Evolutionary conservation across 2,797 vertebrate genomes (phyloP).

Genomic region (Pachyuromys duprasi): DNA sequence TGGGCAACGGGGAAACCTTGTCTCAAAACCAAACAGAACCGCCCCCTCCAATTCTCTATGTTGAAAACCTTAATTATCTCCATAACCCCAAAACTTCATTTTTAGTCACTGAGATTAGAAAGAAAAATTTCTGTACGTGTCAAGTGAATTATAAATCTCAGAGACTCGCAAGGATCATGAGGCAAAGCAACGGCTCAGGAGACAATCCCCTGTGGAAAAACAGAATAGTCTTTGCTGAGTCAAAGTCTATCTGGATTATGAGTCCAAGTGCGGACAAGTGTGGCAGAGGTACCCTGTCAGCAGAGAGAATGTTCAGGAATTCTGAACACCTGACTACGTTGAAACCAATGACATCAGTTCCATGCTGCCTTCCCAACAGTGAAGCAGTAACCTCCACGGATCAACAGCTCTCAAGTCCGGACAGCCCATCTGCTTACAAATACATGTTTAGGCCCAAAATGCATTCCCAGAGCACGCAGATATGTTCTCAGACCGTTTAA

Average conservation of each 20-base stretch:
- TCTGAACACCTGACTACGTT: not conserved
- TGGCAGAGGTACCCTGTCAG: not conserved
- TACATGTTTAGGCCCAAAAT: not conserved
- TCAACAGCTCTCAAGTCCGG: not conserved
- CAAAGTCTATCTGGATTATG: conserved; percentile 3
- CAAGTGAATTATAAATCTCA: not conserved
- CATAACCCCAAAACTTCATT: conserved; percentile 27
- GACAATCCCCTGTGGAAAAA: not conserved
- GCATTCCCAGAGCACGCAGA: not conserved
- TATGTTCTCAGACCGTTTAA: not conserved
- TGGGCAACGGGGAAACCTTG: not conserved
- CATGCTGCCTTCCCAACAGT: not conserved
- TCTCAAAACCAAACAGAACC: not conserved
- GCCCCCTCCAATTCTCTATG: not conserved
- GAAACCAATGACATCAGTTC: not conserved
- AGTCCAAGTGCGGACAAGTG: not conserved
- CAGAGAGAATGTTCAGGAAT: not conserved
- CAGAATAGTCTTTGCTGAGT: not conserved
- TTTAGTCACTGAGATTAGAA: conserved; percentile 20
- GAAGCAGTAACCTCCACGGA: rapidly evolving
- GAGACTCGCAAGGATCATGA: not conserved
- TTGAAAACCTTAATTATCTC: not conserved
- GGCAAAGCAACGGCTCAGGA: not conserved
- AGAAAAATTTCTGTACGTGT: not conserved
- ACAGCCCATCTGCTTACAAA: not conserved